Evolutionary conservation across 2,888 invertebrate genomes (phyloP).

Genomic region (Heliconius hortense): DNA sequence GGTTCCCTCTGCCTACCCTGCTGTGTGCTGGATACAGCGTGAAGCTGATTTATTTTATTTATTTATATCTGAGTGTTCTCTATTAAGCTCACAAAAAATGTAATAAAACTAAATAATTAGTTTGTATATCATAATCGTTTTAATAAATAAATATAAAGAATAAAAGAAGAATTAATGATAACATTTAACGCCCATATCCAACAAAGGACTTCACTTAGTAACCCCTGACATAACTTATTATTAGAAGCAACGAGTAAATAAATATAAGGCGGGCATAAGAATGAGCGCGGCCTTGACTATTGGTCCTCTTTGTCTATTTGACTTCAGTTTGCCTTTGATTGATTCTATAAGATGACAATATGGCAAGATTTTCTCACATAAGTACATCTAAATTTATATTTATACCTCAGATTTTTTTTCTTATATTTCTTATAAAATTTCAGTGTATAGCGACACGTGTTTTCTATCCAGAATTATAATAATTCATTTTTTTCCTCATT

Average conservation of each 20-base stretch:
- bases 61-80: no score
- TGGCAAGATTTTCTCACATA: not conserved
- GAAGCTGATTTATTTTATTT: no score
- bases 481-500: not conserved
- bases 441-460: not conserved
- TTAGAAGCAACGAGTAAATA: slow-evolving; percentile 14
- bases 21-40: no score
- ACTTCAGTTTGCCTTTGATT: slow-evolving; percentile 18
- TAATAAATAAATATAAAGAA: no score
- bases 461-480: not conserved
- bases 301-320: slow-evolving; percentile 31
- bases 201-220: slow-evolving; percentile 5
- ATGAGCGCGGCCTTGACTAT: slow-evolving; percentile 27
- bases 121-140: no score
- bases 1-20: no score
- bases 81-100: no score
- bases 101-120: no score
- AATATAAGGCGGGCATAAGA: slow-evolving; percentile 23
- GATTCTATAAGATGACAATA: not conserved
- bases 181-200: not conserved
- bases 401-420: not conserved
- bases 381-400: not conserved
- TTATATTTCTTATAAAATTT: not conserved
- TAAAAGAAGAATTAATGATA: not conserved
- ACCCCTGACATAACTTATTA: not conserved